phyloP scores from a whole-genome alignment of 2,888 invertebrate genomes.

The Lycaena phlaeas region DNA sequence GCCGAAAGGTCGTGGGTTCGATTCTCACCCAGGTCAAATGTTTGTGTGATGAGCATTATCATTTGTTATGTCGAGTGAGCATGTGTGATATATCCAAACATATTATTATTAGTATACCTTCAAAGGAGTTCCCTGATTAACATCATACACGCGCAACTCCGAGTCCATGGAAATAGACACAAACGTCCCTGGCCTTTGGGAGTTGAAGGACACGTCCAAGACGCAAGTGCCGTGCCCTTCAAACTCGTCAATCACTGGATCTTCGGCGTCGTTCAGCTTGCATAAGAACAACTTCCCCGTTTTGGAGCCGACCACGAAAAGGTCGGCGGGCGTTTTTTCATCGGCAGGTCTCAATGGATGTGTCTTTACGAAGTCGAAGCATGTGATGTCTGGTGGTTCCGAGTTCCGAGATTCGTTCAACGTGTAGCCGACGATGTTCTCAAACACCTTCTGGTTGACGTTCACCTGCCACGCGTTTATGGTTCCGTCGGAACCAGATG shows the following conservation, averaged over 20 bases:
- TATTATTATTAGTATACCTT: constrained; percentile 31
- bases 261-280: constrained; percentile 33
- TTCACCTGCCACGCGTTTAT: constrained; percentile 56
- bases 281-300: constrained; percentile 42
- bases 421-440: constrained; percentile 36
- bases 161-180: constrained; percentile 51
- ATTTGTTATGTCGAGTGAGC: not conserved
- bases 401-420: constrained; percentile 39
- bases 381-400: constrained; percentile 37
- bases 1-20: too few species aligned
- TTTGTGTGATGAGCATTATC: not conserved
- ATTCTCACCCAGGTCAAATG: too few species aligned
- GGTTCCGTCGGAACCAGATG: constrained; percentile 29
- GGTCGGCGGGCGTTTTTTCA: constrained; percentile 35
- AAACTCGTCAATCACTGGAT: constrained; percentile 42
- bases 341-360: constrained; percentile 37
- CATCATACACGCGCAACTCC: constrained; percentile 46
- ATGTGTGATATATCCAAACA: not conserved
- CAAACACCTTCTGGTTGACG: constrained; percentile 35
- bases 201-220: constrained; percentile 41
- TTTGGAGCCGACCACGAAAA: constrained; percentile 49
- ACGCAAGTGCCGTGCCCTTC: constrained; percentile 43
- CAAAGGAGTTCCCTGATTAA: constrained; percentile 39
- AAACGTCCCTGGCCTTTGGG: constrained; percentile 41
- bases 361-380: constrained; percentile 50